Evolutionary conservation across 2,113 vertebrate species (phyloP), one percentile per base, ranked within the genome.

Genomic region (Cyanoderma ruficeps): DNA sequence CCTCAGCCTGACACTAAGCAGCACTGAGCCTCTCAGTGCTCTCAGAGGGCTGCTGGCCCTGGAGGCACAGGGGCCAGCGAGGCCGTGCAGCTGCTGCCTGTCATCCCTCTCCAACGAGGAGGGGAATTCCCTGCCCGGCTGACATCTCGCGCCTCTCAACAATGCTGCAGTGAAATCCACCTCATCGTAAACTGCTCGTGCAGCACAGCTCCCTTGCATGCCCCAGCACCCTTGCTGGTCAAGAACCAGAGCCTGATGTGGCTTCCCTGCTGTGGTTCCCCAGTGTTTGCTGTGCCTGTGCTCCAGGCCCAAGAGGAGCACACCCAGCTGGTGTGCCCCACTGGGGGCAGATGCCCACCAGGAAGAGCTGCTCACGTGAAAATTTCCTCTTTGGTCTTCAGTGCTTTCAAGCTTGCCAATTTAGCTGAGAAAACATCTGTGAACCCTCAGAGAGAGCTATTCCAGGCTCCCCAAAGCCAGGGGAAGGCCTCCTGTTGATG

Each of bases 91-190:
- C 95, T 97, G 94, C 96, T 93, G 94, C 67, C 92, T 91, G 92
- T 93, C 90, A 94, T 71, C 92, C 87, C 17, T 41, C 49, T 76
- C 61, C 78, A 68, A 25, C 4, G 1, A 82, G 82, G 92, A 87
- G 75, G 49, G 84, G 94, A 96, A 97, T 93, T 93, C 94, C 82
- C 70, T 91, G n/a, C 69, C 41, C 0, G 20, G 49, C 49, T 90
- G 96, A 93, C 85, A 97, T 97, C 92, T 94, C 44, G 2, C 15
- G 22, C 95, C 76, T 96, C 83, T 35, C 95, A 89, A 55, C 83
- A 96, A 95, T 83, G 91, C 89, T 13, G 69, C 79, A 56, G 22
- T 71, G 89, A 94, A 94, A 95, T 90, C 91, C 89, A 81, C 68
- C 89, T 92, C 83, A 2, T 75, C 33, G 3, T 90, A 93, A 94